Evolutionary conservation across 2,113 vertebrate genomes (phyloP), one percentile per base, ranked within the genome.

Genomic region (Phycodurus eques): DNA sequence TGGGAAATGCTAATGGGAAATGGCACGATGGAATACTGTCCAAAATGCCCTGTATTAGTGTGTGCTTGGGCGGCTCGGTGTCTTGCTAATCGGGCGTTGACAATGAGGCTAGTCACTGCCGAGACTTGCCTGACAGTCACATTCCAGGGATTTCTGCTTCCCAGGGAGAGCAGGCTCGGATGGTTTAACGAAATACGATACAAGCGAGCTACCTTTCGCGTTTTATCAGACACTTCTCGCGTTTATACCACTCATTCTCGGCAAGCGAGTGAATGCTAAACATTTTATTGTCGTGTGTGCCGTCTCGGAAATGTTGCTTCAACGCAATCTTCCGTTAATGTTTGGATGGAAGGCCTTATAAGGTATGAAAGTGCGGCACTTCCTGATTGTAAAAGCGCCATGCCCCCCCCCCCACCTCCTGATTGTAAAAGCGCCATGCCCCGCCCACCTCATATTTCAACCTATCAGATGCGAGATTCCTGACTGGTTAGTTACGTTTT

Each of bases 101-200:
- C 49, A 74, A 31, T 27, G 60, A 83, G 82, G 80, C 85, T 77
- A 63, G 73, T 75, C 27, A 51, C 75, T 90, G 91, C 82, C 73
- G 79, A 72, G 89, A 92, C 89, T 71, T 90, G 90, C 76, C 85
- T 83, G 69, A 15, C 60, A 71, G 72, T 66, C 82, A 84, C 88
- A 90, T 92, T 90, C 88, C 90, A 68, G 73, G 63, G 77, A 83
- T 82, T 67, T 66, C 71, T 73, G 22, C 64, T 8, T 72, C 20
- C 71, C 56, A 14, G 33, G 17, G 1, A 47, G 0, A 13, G 47
- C 63, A 67, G 10, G 46, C 35, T 70, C 7, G 2, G 2, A 7
- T 62, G 17, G 17, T 0, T 17, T 4, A 2, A 4, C n/a, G 27
- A n/a, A 49, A 35, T 35, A 10, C 33, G 17, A 2, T 22, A 5